Base-by-base conservation (phyloP, 2,888 invertebrate genomes). In the Volucella inanis region DNA sequence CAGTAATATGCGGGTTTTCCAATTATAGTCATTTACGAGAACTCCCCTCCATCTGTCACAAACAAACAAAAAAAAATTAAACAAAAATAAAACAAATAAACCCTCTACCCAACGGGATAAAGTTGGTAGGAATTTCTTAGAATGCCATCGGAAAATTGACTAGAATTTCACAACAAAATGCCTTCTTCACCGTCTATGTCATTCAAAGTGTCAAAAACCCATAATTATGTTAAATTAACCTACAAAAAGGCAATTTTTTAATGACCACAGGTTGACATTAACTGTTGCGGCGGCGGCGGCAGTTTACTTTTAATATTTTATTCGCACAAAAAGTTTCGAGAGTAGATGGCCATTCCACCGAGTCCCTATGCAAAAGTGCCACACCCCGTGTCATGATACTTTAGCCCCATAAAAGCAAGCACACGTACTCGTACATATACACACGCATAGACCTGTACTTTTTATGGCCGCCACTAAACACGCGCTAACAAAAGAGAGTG, bases 191-290 rank as follows among this genome's bases (percentile, higher is more conserved):
- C 31, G 31, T 31, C 6, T 6, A 6, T 6, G 31, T 6, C 31
- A 31, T 31, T 31, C 31, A 31, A 6, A 31, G 31, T 31, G 31
- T 31, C 31, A 31, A 31, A 31, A 31, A 54, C 80, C 65, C 39
- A 18, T 64, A 81, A 75, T 75, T 80, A 80, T 18, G 9, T 38
- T 12, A 61, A 80, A 64, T 55, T 75, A 81, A 10, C 62, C n/a
- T 15, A 62, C 54, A 49, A 52, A 67, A 68, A 67, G 50, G 10
- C 12, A 22, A 45, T 61, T 31, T 45, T 45, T 67, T 77, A 77
- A 70, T 55, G 54, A 68, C 45, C n/a, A 52, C 61, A 49, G 50
- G 61, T 22, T 43, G 59, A 54, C 75, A 54, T 57, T 64, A 64
- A 50, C 68, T 43, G 47, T 75, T 64, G 55, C 62, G 55, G 41